Evolutionary conservation across 2,797 vertebrate species (phyloP).

Genomic region (Oreochromis grahami): DNA sequence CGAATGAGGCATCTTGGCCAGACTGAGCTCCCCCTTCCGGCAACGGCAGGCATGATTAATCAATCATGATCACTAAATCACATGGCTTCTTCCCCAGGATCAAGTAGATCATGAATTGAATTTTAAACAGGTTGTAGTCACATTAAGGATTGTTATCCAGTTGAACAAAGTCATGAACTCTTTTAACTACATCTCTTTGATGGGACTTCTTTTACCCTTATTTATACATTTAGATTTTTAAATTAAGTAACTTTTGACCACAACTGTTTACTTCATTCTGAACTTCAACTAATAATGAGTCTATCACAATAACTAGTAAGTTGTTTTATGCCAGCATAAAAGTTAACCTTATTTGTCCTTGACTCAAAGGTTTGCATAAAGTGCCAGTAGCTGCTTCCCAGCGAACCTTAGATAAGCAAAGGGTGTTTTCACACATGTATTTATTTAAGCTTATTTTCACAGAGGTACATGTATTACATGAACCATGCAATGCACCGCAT

Average conservation of each 20-base stretch:
- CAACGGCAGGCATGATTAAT: not conserved
- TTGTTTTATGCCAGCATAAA: not conserved
- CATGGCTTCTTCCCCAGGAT: not conserved
- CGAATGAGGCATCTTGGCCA: not conserved
- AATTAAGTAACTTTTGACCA: not conserved
- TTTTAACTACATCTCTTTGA: not conserved
- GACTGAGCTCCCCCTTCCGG: fast-evolving
- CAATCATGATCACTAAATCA: not conserved
- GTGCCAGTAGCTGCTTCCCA: not conserved
- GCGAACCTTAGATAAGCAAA: not conserved
- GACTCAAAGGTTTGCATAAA: not conserved
- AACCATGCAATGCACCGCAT: not conserved
- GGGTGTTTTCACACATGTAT: not conserved
- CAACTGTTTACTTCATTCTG: not conserved
- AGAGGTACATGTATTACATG: not conserved
- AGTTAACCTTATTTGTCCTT: not conserved
- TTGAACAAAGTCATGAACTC: not conserved
- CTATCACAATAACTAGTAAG: not conserved
- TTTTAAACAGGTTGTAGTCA: not conserved
- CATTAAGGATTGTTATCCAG: not conserved
- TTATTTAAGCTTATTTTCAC: not conserved
- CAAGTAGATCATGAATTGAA: not conserved
- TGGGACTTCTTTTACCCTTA: not conserved
- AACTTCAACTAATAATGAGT: not conserved
- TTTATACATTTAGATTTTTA: not conserved